Evolutionary conservation across 2,888 invertebrate genomes (phyloP), one percentile per base, ranked within the genome.

Genomic region (Machimus rusticus): DNA sequence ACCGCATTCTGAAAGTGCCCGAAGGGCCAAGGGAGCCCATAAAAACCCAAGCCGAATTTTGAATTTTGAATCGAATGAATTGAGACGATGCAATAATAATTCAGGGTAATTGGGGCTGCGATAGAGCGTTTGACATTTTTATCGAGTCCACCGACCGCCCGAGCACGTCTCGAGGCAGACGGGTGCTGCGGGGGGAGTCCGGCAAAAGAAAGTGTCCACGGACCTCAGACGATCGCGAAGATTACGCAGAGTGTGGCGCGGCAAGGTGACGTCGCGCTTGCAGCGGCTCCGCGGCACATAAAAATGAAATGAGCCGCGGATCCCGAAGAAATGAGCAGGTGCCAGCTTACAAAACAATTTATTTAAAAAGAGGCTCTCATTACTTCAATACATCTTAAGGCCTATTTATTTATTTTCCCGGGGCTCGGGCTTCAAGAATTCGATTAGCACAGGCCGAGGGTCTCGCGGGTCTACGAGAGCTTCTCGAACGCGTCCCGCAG

Each of bases 401-500:
- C 28, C 78, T 78, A 51, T 81, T 81, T 82, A 82, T 57, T 57
- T 57, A 34, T 34, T 51, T 5, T 8, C 37, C 19, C 12, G 39
- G 37, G 37, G 39, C 31, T 31, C 43, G 37, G n/a, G 12, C 34
- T 31, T 82, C 34, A 82, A 82, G 43, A 82, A 57, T 34, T 57
- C 55, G 31, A 57, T 82, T 82, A 57, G 12, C 12, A 31, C 6
- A 14, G 74, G 74, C 6, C 31, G 9, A 23, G n/a, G 74, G 74
- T 74, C 6, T 74, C 8, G 51, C 12, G 6, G 37, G 28, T 84
- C 84, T 84, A 84, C 23, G 84, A 84, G 90, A 91, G 91, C 89
- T 93, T 93, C 76, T 94, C 93, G 93, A 97, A 95, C 74, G 97
- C 96, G 93, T 97, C 95, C 86, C 94, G 94, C 87, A 98, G 93